A percentile compares a stretch with the other conserved stretches of the same genome.
phyloP scores from a whole-genome alignment of 2,888 invertebrate genomes.

The Melinaea menophilus region DNA sequence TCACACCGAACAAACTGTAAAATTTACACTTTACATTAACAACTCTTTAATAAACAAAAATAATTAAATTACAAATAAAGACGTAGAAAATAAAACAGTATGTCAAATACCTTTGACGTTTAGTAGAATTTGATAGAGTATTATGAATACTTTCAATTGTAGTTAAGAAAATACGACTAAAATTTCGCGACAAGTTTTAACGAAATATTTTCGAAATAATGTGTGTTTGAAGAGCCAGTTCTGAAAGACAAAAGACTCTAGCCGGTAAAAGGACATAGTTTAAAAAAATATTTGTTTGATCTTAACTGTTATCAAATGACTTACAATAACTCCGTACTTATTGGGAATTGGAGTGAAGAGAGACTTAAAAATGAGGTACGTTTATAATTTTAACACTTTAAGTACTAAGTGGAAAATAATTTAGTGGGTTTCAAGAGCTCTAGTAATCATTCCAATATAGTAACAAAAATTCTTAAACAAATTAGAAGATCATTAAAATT shows the following conservation, averaged over 20 bases:
- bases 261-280: too few relatives aligned
- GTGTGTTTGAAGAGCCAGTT: background rate
- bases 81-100: background rate
- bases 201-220: background rate
- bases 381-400: slow-evolving; percentile 3
- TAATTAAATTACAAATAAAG: background rate
- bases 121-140: too few relatives aligned
- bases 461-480: too few relatives aligned
- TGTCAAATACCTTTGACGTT: background rate
- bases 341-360: slow-evolving; percentile 70
- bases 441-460: too few relatives aligned
- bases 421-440: background rate
- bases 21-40: background rate
- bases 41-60: background rate
- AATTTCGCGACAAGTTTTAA: too few relatives aligned
- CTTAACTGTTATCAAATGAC: slow-evolving; percentile 39
- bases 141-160: too few relatives aligned
- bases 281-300: background rate
- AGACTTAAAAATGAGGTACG: slow-evolving; percentile 63
- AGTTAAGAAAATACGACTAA: too few relatives aligned
- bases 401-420: slow-evolving; percentile 6
- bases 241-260: background rate
- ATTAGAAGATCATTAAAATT: background rate
- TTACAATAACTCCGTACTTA: slow-evolving; percentile 59
- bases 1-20: too few relatives aligned